Conservation (phyloP, 2,888 invertebrate species). For the Andrena camellia region DNA sequence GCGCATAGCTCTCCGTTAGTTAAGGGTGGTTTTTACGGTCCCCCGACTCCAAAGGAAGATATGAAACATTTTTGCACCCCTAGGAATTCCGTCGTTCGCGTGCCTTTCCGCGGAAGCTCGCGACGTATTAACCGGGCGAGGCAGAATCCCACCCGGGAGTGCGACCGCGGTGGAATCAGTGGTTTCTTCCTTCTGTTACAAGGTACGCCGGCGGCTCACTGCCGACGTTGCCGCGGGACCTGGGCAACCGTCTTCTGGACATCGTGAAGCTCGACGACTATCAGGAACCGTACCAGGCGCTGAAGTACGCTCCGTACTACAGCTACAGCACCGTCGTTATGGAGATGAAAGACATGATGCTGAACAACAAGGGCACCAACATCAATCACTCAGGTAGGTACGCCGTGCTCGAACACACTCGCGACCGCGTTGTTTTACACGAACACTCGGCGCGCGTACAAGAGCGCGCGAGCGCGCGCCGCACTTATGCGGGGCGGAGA, state of each 20-base stretch:
- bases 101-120: background rate
- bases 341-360: conserved; percentile 90
- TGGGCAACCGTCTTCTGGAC: conserved; percentile 87
- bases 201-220: conserved; percentile 84
- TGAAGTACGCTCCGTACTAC: conserved; percentile 91
- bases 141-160: conserved; percentile 1
- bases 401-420: conserved; percentile 51
- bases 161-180: conserved; percentile 13
- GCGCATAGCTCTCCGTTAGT: background rate
- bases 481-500: conserved; percentile 41
- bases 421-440: conserved; percentile 25
- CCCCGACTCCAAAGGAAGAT: conserved; percentile 1
- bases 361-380: conserved; percentile 85
- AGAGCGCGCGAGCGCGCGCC: background rate
- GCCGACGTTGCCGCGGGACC: conserved; percentile 84
- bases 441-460: background rate
- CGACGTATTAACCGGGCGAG: background rate
- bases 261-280: conserved; percentile 90
- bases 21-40: background rate
- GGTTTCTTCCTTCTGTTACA: conserved; percentile 37
- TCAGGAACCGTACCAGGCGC: conserved; percentile 92
- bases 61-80: conserved; percentile 8
- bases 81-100: conserved; percentile 7
- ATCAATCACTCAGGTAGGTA: conserved; percentile 84
- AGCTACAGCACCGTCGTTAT: conserved; percentile 91